A percentile compares a stretch with the other conserved stretches of the same genome.
phyloP scores from a whole-genome alignment of 2,113 vertebrate genomes.

The Larimichthys crocea region DNA sequence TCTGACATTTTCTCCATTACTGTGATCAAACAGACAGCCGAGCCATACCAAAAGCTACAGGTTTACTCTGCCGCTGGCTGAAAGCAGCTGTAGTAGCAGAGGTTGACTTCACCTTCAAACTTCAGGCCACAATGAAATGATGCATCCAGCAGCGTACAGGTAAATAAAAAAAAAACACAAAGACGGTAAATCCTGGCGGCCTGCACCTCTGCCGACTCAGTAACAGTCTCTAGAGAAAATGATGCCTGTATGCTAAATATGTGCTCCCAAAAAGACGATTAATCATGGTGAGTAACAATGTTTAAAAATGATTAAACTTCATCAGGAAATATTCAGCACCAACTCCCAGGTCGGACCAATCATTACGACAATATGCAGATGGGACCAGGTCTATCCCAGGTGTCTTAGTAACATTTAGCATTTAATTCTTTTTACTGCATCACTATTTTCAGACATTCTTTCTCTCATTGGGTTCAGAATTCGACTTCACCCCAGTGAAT shows the following conservation, averaged over 20 bases:
- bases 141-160: background rate
- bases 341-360: background rate
- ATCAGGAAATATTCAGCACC: background rate
- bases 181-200: background rate
- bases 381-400: too few relatives aligned
- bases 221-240: background rate
- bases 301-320: background rate
- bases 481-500: background rate
- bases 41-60: slow-evolving; percentile 35
- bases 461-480: background rate
- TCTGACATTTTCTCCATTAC: slow-evolving; percentile 55
- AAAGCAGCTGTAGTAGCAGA: background rate
- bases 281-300: background rate
- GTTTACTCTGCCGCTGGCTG: slow-evolving; percentile 8
- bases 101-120: slow-evolving; percentile 24
- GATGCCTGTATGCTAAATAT: background rate
- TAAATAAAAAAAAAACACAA: background rate
- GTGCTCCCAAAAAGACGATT: background rate
- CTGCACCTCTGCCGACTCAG: background rate
- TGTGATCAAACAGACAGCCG: slow-evolving; percentile 45
- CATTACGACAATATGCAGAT: background rate
- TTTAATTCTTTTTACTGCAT: background rate
- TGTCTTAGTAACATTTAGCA: background rate
- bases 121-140: background rate
- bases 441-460: background rate